A percentile compares a stretch with the other conserved stretches of the same genome.
phyloP scores from a whole-genome alignment of 1,140 invertebrate genomes.

The Drosophila melanogaster region DNA sequence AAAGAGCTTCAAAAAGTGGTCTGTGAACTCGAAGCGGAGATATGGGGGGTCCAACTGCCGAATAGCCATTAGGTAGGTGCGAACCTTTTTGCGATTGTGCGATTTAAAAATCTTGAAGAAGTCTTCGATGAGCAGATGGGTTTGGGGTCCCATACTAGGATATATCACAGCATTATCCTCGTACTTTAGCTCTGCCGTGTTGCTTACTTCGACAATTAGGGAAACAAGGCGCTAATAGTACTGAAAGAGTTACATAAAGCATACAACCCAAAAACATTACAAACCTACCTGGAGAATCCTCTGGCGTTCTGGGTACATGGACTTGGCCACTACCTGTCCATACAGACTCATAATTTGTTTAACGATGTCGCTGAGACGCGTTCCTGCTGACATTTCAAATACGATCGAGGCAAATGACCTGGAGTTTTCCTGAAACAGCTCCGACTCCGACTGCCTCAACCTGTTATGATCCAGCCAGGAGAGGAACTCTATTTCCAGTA shows the following conservation, averaged over 20 bases:
- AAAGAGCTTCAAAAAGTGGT: conserved; percentile 65
- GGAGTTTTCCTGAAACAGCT: conserved; percentile 61
- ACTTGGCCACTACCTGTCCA: conserved; percentile 37
- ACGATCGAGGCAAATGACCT: conserved; percentile 56
- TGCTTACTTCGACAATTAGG: conserved; percentile 62
- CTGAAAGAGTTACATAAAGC: not conserved
- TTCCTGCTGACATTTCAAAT: conserved; percentile 42
- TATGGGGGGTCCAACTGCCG: conserved; percentile 43
- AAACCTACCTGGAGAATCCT: conserved; percentile 46
- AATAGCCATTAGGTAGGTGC: conserved; percentile 55
- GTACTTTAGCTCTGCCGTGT: conserved; percentile 61
- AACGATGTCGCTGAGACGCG: conserved; percentile 41
- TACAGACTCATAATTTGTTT: conserved; percentile 52
- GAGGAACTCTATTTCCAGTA: conserved; percentile 60
- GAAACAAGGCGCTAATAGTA: conserved; percentile 45
- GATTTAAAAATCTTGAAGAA: conserved; percentile 66
- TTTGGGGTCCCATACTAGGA: conserved; percentile 50
- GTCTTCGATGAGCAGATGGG: conserved; percentile 43
- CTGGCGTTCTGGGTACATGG: conserved; percentile 31
- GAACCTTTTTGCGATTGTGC: conserved; percentile 46
- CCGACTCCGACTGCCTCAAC: conserved; percentile 52
- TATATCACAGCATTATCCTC: conserved; percentile 45
- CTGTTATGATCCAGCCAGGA: conserved; percentile 69
- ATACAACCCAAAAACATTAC: not conserved
- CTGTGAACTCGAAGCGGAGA: conserved; percentile 58